A percentile compares a stretch with the other conserved stretches of the same genome.
Conservation (phyloP, 2,888 invertebrate species). For the Andrena praecox region DNA sequence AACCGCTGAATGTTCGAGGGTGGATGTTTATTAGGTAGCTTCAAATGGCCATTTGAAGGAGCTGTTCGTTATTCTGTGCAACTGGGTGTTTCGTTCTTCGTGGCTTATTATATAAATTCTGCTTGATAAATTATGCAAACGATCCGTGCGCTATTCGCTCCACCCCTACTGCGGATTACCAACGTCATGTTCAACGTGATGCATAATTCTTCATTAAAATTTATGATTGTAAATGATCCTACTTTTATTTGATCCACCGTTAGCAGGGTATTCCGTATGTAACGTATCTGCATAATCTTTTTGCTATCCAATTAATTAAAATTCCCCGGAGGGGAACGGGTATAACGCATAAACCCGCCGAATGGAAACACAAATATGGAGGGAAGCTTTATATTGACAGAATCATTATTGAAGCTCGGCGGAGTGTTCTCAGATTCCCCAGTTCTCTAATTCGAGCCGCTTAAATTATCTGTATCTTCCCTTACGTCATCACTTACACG, state of each 20-base stretch:
- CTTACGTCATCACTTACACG: not conserved
- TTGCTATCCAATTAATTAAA: slow-evolving; percentile 17
- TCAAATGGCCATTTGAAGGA: slow-evolving; percentile 28
- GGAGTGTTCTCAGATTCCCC: not conserved
- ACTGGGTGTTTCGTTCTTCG: slow-evolving; percentile 14
- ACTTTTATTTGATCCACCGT: not conserved
- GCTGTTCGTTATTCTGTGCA: slow-evolving; percentile 27
- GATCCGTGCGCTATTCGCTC: not conserved
- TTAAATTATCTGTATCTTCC: slow-evolving; percentile 5
- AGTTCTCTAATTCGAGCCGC: not conserved
- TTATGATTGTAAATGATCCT: no score
- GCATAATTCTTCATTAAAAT: no score
- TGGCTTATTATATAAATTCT: slow-evolving; percentile 11
- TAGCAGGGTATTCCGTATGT: not conserved
- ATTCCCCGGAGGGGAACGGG: not conserved
- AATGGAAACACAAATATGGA: slow-evolving; percentile 22
- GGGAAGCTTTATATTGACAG: not conserved
- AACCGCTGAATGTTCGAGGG: slow-evolving; percentile 34
- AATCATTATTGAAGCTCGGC: slow-evolving; percentile 5
- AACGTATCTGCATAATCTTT: not conserved
- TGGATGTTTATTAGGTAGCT: slow-evolving; percentile 32
- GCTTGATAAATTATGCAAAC: not conserved
- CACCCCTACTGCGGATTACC: not conserved
- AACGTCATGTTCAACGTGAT: no score
- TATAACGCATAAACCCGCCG: not conserved